phyloP scores from a whole-genome alignment of 2,888 invertebrate species.

The Pomacea canaliculata region DNA sequence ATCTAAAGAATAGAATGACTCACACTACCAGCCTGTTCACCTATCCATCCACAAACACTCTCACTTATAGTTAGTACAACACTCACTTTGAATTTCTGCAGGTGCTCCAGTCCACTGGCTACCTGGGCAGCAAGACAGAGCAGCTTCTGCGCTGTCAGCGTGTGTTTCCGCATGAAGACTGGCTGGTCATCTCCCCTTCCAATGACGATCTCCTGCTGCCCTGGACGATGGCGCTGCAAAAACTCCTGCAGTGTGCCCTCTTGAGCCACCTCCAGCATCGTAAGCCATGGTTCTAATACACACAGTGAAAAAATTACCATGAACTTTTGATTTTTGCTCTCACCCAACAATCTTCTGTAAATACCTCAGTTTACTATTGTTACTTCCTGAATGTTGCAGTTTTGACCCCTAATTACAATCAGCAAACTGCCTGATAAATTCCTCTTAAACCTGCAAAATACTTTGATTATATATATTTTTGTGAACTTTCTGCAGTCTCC shows the following conservation, averaged over 20 bases:
- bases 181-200: conserved; percentile 42
- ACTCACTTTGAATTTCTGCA: conserved; percentile 57
- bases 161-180: conserved; percentile 49
- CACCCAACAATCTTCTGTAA: too few species aligned
- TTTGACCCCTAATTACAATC: too few species aligned
- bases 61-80: too few species aligned
- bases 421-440: too few species aligned
- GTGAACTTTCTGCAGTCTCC: too few species aligned
- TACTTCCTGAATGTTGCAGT: too few species aligned
- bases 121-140: conserved; percentile 54
- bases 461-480: too few species aligned
- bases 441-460: too few species aligned
- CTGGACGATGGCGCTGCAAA: conserved; percentile 55
- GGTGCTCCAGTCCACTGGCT: conserved; percentile 55
- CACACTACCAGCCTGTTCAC: too few species aligned
- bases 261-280: conserved; percentile 59
- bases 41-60: too few species aligned
- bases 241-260: conserved; percentile 57
- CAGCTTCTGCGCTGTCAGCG: conserved; percentile 52
- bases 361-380: not conserved
- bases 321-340: too few species aligned
- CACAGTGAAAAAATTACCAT: not conserved
- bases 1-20: too few species aligned
- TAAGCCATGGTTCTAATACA: conserved; percentile 56
- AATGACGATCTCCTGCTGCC: conserved; percentile 53